phyloP scores from a whole-genome alignment of 2,888 invertebrate species.

The Orgyia antiqua region DNA sequence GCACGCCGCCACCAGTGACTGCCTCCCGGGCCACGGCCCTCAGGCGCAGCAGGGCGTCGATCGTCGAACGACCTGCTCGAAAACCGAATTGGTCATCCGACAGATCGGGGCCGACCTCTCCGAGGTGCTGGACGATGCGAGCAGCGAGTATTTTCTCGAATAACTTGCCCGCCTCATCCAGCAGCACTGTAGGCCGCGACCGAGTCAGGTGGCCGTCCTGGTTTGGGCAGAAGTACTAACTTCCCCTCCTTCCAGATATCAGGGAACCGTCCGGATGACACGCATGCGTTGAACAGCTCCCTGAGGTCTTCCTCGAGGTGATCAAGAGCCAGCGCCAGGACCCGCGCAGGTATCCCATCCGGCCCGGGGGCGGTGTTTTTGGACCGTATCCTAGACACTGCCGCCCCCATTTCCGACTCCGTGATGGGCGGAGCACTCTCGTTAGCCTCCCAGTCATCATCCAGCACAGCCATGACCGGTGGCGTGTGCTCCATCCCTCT shows the following conservation, averaged over 20 bases:
- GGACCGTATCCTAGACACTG: background rate
- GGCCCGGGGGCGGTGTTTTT: too few relatives aligned
- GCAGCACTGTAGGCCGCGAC: too few relatives aligned
- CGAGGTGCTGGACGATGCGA: too few relatives aligned
- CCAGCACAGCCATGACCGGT: background rate
- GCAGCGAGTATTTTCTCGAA: too few relatives aligned
- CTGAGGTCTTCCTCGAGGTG: conserved; percentile 5
- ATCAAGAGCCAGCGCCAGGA: conserved; percentile 4
- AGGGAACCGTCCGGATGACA: conserved; percentile 9
- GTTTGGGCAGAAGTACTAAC: background rate
- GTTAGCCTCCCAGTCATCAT: background rate
- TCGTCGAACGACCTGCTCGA: too few relatives aligned
- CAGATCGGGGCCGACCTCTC: too few relatives aligned
- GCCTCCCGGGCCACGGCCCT: too few relatives aligned
- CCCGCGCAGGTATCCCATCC: too few relatives aligned
- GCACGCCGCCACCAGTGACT: too few relatives aligned
- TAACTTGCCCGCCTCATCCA: too few relatives aligned
- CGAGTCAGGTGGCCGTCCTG: background rate
- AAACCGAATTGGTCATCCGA: too few relatives aligned
- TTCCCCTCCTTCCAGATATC: background rate
- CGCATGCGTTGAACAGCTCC: conserved; percentile 8
- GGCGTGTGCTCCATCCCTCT: background rate
- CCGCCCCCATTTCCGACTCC: background rate
- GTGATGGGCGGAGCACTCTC: background rate
- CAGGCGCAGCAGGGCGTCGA: too few relatives aligned